phyloP scores from a whole-genome alignment of 2,113 vertebrate species.

The Caranx melampygus region DNA sequence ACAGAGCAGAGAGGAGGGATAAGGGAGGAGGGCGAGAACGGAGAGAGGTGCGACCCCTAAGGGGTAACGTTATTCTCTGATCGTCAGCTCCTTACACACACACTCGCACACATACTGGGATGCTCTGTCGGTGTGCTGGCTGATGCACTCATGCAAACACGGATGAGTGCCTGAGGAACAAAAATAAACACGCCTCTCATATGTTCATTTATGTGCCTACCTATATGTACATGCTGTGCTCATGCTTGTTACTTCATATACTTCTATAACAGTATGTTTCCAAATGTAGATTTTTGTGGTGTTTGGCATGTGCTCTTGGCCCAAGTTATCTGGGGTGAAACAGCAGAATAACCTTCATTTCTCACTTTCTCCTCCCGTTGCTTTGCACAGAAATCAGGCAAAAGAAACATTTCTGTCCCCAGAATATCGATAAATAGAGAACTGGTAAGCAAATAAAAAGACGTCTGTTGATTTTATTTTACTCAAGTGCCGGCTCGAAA shows the following conservation, averaged over 20 bases:
- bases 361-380: background rate
- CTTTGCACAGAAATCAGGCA: constrained; percentile 7
- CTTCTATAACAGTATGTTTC: constrained; percentile 26
- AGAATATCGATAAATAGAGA: constrained; percentile 2
- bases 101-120: constrained; percentile 56
- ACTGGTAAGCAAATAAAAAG: background rate
- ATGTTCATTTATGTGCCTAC: constrained; percentile 51
- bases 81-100: constrained; percentile 71
- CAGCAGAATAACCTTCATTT: background rate
- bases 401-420: background rate
- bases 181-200: constrained; percentile 66
- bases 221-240: constrained; percentile 35
- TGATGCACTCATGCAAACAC: constrained; percentile 77
- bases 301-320: background rate
- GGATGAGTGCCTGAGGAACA: constrained; percentile 68
- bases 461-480: constrained; percentile 27
- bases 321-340: background rate
- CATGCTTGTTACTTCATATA: constrained; percentile 25
- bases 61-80: constrained; percentile 75
- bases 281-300: constrained; percentile 14
- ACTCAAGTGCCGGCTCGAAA: constrained; percentile 11
- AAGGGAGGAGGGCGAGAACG: constrained; percentile 61
- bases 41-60: constrained; percentile 77
- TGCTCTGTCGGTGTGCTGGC: constrained; percentile 63
- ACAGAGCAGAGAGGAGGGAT: constrained; percentile 53